A percentile compares a stretch with the other conserved stretches of the same genome.
Conservation (phyloP, 2,797 vertebrate species). For the Premnoplex brunnescens region DNA sequence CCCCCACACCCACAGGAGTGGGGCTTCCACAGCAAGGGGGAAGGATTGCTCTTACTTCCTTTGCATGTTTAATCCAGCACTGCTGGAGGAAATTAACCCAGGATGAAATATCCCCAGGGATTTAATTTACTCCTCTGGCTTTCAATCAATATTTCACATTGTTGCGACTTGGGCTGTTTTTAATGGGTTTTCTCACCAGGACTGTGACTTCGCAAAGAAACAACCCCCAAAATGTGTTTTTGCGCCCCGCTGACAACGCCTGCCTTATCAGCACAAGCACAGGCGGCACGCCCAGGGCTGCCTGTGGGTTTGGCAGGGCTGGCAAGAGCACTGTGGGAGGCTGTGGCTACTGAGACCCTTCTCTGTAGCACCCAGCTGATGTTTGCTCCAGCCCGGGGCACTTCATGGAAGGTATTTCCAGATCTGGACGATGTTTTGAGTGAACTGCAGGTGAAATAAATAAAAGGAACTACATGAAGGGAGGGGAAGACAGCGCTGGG, state of each 20-base stretch:
- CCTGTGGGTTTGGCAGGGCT: rapidly evolving
- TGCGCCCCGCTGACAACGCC: not conserved
- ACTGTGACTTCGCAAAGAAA: not conserved
- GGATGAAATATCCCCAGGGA: not conserved
- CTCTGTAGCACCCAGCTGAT: rapidly evolving
- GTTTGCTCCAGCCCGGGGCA: not conserved
- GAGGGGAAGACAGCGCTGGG: rapidly evolving
- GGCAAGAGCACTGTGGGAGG: not conserved
- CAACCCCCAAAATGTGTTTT: not conserved
- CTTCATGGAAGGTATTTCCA: not conserved
- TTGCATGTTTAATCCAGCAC: not conserved
- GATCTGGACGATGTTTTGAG: not conserved
- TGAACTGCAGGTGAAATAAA: conserved; percentile 15
- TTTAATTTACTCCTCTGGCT: not conserved
- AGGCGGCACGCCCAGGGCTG: rapidly evolving
- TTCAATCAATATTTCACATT: not conserved
- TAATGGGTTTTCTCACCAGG: not conserved
- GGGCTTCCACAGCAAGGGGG: not conserved
- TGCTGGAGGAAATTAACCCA: not conserved
- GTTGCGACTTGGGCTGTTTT: not conserved
- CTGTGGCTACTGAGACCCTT: not conserved
- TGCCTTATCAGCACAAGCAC: not conserved
- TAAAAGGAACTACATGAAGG: not conserved
- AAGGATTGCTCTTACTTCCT: not conserved
- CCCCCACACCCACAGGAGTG: rapidly evolving